Conservation (phyloP, 2,113 vertebrate genomes). For the Xenopus laevis region DNA sequence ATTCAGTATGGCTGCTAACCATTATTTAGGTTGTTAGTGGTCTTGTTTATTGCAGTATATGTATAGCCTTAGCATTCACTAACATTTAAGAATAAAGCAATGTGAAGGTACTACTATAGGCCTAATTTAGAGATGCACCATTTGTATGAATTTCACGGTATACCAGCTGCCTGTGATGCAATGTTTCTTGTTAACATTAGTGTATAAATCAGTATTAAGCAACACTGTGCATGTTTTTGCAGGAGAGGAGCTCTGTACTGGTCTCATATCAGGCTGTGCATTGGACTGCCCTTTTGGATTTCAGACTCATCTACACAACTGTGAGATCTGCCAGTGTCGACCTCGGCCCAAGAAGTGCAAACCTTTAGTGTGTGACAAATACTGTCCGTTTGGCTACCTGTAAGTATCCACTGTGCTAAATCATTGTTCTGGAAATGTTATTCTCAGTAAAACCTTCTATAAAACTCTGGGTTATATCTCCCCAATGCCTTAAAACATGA, state of each 20-base stretch:
- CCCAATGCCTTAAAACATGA: slow-evolving; percentile 10
- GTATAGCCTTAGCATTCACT: no score
- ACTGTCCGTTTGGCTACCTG: slow-evolving; percentile 83
- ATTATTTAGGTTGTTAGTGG: no score
- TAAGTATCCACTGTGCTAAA: slow-evolving; percentile 61
- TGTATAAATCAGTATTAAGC: background rate
- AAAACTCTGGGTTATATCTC: slow-evolving; percentile 30
- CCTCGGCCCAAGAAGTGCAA: slow-evolving; percentile 81
- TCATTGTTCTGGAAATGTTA: slow-evolving; percentile 25
- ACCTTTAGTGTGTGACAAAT: slow-evolving; percentile 73
- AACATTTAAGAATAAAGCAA: no score
- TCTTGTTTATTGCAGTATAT: no score
- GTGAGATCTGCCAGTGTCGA: slow-evolving; percentile 81
- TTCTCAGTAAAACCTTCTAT: slow-evolving; percentile 14
- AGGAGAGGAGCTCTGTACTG: slow-evolving; percentile 77
- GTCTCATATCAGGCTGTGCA: slow-evolving; percentile 70
- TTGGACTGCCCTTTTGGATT: slow-evolving; percentile 79
- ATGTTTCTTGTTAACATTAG: no score
- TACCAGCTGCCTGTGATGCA: no score
- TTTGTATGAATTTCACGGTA: no score
- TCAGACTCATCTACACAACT: slow-evolving; percentile 74
- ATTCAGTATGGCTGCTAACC: no score
- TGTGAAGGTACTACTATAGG: no score
- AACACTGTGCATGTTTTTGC: slow-evolving; percentile 46
- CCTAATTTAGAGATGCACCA: no score